phyloP scores from a whole-genome alignment of 2,113 vertebrate genomes.

The Progne subis region DNA sequence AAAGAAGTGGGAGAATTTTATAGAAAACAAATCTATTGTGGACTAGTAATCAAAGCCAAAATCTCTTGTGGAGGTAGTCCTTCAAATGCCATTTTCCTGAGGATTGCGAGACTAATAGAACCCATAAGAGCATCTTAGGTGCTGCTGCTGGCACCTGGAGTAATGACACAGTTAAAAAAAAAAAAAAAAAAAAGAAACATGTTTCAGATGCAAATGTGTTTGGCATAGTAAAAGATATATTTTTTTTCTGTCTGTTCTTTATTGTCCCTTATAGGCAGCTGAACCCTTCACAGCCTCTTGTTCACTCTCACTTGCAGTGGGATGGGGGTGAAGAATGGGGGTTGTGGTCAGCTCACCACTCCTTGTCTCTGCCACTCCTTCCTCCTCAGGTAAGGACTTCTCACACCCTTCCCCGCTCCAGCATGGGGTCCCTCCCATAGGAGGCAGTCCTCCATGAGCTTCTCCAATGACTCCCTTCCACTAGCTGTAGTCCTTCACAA shows the following conservation, averaged over 20 bases:
- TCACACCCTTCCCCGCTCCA: not conserved
- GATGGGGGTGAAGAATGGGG: not conserved
- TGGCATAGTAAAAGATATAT: fast-evolving
- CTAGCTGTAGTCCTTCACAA: not conserved
- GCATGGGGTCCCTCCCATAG: too few relatives aligned
- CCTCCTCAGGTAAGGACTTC: not conserved
- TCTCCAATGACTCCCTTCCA: too few relatives aligned
- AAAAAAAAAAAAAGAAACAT: not conserved
- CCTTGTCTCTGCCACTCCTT: not conserved
- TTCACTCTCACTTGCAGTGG: not conserved
- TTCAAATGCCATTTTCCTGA: not conserved
- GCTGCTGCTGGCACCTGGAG: not conserved
- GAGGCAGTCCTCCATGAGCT: fast-evolving
- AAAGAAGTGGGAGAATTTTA: not conserved
- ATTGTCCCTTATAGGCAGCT: not conserved
- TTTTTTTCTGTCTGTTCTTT: not conserved
- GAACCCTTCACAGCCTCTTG: not conserved
- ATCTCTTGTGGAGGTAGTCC: not conserved
- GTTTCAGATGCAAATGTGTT: not conserved
- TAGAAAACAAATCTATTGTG: not conserved
- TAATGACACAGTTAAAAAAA: not conserved
- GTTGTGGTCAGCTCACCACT: not conserved
- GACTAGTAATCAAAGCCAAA: not conserved
- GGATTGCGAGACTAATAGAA: not conserved
- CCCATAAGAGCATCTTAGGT: not conserved